phyloP scores from a whole-genome alignment of 1,140 invertebrate species.

The Drosophila mojavensis region DNA sequence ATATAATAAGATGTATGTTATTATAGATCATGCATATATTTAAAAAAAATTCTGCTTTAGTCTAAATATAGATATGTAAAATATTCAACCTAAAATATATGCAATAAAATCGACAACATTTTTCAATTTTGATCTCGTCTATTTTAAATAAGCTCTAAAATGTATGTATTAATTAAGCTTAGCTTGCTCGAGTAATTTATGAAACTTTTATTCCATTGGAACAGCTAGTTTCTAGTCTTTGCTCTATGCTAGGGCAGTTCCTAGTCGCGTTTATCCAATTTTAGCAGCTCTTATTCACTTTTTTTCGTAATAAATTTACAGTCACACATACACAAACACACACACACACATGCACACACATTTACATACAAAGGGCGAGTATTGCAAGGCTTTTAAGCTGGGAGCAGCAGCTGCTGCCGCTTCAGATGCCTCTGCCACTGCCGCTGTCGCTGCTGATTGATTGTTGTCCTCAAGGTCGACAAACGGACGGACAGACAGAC shows the following conservation, averaged over 20 bases:
- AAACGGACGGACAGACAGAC: constrained; percentile 9
- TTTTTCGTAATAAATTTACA: neutral
- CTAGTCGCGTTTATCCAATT: neutral
- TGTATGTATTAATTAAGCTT: too few species aligned
- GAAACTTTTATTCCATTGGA: too few species aligned
- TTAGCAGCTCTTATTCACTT: neutral
- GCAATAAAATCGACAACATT: too few species aligned
- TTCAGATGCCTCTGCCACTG: neutral
- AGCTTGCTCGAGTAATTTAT: too few species aligned
- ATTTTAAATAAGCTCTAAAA: too few species aligned
- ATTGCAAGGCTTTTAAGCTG: constrained; percentile 52
- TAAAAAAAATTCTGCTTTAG: too few species aligned
- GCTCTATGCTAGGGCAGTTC: neutral
- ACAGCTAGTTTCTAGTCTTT: too few species aligned
- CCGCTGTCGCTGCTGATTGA: constrained; percentile 54
- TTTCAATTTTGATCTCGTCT: too few species aligned
- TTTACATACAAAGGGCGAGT: constrained; percentile 9
- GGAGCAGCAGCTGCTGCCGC: constrained; percentile 30
- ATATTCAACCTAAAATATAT: too few species aligned
- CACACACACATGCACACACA: constrained; percentile 7
- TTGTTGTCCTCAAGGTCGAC: constrained; percentile 77
- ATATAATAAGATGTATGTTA: too few species aligned
- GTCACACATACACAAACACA: neutral
- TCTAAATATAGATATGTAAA: too few species aligned
- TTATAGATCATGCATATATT: too few species aligned